Base-by-base conservation (phyloP, 2,797 vertebrate genomes). In the Pteropus rufus region DNA sequence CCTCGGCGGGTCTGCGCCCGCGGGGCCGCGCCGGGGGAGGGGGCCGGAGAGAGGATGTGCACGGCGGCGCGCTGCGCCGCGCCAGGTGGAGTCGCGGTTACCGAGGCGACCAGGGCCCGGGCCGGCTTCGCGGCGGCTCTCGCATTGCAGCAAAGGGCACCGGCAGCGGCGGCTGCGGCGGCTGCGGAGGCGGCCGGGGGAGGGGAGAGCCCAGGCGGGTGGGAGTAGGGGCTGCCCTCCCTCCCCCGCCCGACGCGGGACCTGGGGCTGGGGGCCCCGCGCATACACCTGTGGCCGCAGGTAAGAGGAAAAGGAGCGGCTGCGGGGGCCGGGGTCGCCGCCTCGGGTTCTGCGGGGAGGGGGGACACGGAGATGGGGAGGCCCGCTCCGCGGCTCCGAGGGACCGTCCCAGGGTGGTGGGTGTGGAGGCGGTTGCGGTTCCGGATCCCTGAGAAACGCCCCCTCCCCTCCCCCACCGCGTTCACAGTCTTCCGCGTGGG, bases 41-140 rank as follows among this genome's bases (percentile, higher is more conserved):
- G 96, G 96, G 92, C 93, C 52, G 73, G 93, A 44, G 83, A 80
- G 92, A 96, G 91, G 82, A 90, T 97, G 96, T 93, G 96, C 96
- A 39, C 97, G 94, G 97, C 88, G n/a, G 92, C 96, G 97, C 97
- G 98, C 94, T 69, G 97, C 97, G 97, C 97, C 64, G 97, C 98
- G 98, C 98, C 99, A 99, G 99, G 99, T 99, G 99, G 99, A 99
- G 99, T 99, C 99, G 98, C 85, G 97, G 99, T 99, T 99, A 98
- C 99, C 98, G 96, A 98, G 98, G 99, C 96, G 99, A 99, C 99
- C 96, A 86, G 98, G 98, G 95, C 98, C 97, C 94, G 92, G 97
- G 97, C 97, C 94, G 58, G 94, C 93, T 94, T 94, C 9, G 97
- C 64, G 49, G 94, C 91, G 67, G 96, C 94, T 84, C 96, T 97